phyloP scores from a whole-genome alignment of 2,888 invertebrate species.

The Folsomia manolachei region DNA sequence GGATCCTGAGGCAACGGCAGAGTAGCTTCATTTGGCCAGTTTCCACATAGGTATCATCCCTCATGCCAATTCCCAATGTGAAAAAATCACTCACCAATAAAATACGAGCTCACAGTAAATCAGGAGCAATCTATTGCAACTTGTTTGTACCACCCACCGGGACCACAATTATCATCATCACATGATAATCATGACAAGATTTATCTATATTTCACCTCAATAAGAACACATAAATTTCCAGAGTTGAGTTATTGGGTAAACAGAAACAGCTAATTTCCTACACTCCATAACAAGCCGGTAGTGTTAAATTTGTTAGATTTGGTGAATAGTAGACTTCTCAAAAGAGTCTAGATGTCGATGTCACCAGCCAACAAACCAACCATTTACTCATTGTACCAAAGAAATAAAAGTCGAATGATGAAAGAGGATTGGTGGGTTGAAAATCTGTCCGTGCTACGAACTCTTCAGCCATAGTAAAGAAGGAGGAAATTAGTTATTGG shows the following conservation, averaged over 20 bases:
- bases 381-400: neutral
- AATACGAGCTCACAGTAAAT: neutral
- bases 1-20: neutral
- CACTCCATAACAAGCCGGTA: neutral
- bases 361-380: neutral
- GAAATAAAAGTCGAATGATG: neutral
- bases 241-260: neutral
- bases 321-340: neutral
- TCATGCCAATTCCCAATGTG: neutral
- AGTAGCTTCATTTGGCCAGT: neutral
- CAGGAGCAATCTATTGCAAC: neutral
- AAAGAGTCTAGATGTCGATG: neutral
- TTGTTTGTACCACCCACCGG: too few relatives aligned
- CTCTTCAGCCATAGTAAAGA: neutral
- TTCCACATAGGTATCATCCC: constrained; percentile 1
- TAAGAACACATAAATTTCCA: too few relatives aligned
- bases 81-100: neutral
- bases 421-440: neutral
- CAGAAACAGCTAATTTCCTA: neutral
- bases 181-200: neutral
- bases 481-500: constrained; percentile 20
- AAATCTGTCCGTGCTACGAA: neutral
- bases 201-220: neutral
- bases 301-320: too few relatives aligned
- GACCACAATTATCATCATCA: neutral